phyloP scores from a whole-genome alignment of 1,140 invertebrate genomes.

The Coelopa frigida region DNA sequence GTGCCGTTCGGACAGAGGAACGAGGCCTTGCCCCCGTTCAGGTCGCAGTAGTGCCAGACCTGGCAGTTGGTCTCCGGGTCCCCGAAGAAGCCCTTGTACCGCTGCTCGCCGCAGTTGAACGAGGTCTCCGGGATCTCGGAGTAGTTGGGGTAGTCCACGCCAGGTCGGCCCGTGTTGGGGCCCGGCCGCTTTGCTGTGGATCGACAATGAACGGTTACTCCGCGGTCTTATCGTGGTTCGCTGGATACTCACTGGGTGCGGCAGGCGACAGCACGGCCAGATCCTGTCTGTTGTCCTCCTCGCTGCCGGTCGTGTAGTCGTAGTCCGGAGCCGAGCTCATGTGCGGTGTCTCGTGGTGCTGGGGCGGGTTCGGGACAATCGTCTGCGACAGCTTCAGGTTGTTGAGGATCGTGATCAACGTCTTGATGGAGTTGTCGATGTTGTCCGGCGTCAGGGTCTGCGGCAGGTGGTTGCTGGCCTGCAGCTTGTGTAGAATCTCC shows the following conservation, averaged over 20 bases:
- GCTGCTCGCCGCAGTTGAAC: conserved; percentile 75
- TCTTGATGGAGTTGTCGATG: conserved; percentile 68
- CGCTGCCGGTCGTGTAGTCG: conserved; percentile 24
- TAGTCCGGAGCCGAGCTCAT: conserved; percentile 19
- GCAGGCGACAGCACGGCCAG: neutral
- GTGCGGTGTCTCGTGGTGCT: conserved; percentile 30
- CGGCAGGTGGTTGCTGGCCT: conserved; percentile 64
- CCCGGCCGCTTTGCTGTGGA: conserved; percentile 35
- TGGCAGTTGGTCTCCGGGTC: conserved; percentile 80
- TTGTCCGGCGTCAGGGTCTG: conserved; percentile 66
- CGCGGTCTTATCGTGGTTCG: neutral
- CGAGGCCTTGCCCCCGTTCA: conserved; percentile 84
- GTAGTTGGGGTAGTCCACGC: conserved; percentile 75
- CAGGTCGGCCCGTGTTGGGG: conserved; percentile 63
- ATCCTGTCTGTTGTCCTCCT: conserved; percentile 7
- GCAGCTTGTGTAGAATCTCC: conserved; percentile 56
- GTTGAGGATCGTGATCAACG: conserved; percentile 62
- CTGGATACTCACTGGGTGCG: conserved; percentile 25
- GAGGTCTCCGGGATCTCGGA: conserved; percentile 66
- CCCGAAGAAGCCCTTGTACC: conserved; percentile 86
- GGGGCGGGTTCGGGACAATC: conserved; percentile 36
- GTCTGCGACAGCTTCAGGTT: conserved; percentile 53
- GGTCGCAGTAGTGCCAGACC: conserved; percentile 86
- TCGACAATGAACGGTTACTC: too few species aligned
- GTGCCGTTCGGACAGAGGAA: conserved; percentile 88